A percentile compares a stretch with the other conserved stretches of the same genome.
These are phyloP conservation scores for Drosophila anomalata DNA, from an alignment of 2,888 invertebrate species.

Conservation along the genomic window DNA sequence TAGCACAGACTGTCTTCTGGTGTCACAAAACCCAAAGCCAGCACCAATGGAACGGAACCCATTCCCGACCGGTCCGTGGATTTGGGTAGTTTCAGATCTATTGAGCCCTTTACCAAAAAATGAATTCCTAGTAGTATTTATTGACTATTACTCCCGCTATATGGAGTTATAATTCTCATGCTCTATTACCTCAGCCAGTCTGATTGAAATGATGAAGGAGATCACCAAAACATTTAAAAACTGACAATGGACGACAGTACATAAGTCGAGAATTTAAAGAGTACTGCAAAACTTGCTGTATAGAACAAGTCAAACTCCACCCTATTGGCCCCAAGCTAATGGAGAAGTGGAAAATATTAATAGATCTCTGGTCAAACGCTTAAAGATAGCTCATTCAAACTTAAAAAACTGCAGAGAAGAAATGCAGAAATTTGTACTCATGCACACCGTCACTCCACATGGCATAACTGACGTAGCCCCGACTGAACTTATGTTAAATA, in stretches of 20 bases:
- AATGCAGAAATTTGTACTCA: too few species aligned
- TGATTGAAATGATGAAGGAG: background rate
- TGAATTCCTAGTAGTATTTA: background rate
- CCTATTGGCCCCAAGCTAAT: background rate
- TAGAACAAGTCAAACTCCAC: background rate
- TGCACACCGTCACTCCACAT: too few species aligned
- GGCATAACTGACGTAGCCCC: too few species aligned
- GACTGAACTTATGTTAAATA: too few species aligned
- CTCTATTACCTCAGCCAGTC: background rate
- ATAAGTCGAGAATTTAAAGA: background rate
- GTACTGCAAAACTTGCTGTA: background rate
- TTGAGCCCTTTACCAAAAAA: background rate
- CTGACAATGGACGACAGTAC: background rate
- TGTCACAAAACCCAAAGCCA: background rate
- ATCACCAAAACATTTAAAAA: background rate
- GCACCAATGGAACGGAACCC: background rate
- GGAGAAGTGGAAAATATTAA: too few species aligned
- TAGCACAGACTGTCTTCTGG: too few species aligned
- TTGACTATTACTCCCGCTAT: background rate
- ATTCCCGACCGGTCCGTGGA: background rate
- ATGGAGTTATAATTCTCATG: background rate
- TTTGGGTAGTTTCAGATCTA: background rate
- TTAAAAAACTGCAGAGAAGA: too few species aligned
- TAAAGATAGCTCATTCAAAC: too few species aligned
- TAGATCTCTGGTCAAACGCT: too few species aligned